These are phyloP conservation scores for Zaprionus capensis DNA, from an alignment of 1,140 invertebrate species.

Conservation along the genomic window DNA sequence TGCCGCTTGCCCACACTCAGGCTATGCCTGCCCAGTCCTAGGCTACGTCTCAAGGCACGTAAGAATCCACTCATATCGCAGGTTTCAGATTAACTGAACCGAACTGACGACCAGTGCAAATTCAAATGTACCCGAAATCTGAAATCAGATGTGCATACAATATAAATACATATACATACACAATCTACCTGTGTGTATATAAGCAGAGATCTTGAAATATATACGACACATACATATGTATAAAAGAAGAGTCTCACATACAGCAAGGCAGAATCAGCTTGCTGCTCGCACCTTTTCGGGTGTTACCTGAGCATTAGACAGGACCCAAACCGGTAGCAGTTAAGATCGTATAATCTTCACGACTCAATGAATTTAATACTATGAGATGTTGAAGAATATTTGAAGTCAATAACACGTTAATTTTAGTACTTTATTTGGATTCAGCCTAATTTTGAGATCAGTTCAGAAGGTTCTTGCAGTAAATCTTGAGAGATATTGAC, in stretches of 20 bases:
- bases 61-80: slow-evolving; percentile 61
- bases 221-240: slow-evolving; percentile 11
- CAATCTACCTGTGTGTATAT: slow-evolving; percentile 2
- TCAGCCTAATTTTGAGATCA: no score
- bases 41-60: slow-evolving; percentile 49
- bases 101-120: slow-evolving; percentile 42
- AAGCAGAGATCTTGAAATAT: neutral
- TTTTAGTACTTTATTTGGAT: neutral
- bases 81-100: slow-evolving; percentile 58
- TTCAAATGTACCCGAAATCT: slow-evolving; percentile 57
- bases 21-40: slow-evolving; percentile 59
- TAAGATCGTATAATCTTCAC: neutral
- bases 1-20: slow-evolving; percentile 74
- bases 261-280: neutral
- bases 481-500: no score
- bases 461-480: no score
- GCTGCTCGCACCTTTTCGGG: slow-evolving; percentile 11
- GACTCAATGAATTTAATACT: no score
- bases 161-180: slow-evolving; percentile 29
- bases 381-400: no score
- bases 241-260: neutral
- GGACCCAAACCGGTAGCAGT: slow-evolving; percentile 25
- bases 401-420: neutral
- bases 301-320: slow-evolving; percentile 66
- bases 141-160: slow-evolving; percentile 40